These are phyloP conservation scores for Escarpia spicata DNA, from an alignment of 2,888 invertebrate species.

Conservation along the genomic window DNA sequence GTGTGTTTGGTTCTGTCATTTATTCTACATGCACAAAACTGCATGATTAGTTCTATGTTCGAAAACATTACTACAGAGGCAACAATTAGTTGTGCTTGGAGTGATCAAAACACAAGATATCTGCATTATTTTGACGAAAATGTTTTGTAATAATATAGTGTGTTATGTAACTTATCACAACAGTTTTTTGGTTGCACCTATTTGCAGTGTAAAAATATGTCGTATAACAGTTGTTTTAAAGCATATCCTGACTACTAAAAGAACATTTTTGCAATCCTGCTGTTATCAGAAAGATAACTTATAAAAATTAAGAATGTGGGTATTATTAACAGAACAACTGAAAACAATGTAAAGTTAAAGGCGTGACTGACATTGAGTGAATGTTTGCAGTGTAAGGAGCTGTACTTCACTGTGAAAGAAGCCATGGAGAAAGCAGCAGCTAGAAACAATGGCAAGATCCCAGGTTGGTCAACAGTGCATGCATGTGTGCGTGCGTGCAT, in stretches of 20 bases:
- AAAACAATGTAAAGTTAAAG: not conserved
- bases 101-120: not conserved
- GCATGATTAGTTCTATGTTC: not conserved
- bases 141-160: not conserved
- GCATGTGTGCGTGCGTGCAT: not conserved
- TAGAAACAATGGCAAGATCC: slow-evolving; percentile 71
- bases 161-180: not conserved
- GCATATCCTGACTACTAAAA: too few species aligned
- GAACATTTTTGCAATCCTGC: too few species aligned
- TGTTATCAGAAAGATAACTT: not conserved
- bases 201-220: not conserved
- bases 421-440: slow-evolving; percentile 91
- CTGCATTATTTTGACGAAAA: not conserved
- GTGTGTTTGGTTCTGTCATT: slow-evolving; percentile 34
- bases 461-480: slow-evolving; percentile 57
- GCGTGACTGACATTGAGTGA: not conserved
- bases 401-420: slow-evolving; percentile 98
- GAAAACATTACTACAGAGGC: not conserved
- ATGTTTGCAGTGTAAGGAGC: slow-evolving; percentile 87
- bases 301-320: not conserved
- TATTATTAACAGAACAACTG: not conserved
- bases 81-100: not conserved
- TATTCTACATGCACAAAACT: not conserved
- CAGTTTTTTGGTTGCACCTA: not conserved
- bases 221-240: not conserved